phyloP scores from a whole-genome alignment of 2,888 invertebrate genomes.

The Polylopha cassiicola region DNA sequence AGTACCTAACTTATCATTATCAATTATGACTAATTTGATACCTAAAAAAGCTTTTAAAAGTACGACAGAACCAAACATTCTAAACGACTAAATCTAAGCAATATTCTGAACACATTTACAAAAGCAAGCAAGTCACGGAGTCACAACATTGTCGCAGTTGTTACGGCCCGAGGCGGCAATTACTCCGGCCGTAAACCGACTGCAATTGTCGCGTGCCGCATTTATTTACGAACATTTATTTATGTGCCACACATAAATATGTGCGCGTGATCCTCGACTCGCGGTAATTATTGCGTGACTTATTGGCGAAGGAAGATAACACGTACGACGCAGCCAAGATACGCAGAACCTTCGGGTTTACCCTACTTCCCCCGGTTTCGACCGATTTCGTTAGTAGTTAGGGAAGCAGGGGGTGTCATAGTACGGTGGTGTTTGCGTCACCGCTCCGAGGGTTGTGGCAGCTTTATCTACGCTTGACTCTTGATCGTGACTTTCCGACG shows the following conservation, averaged over 20 bases:
- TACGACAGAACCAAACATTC: not conserved
- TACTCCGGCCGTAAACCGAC: constrained; percentile 44
- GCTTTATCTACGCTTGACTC: constrained; percentile 69
- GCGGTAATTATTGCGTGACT: constrained; percentile 76
- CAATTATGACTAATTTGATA: too few relatives aligned
- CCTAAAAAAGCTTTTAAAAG: too few relatives aligned
- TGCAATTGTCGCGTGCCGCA: constrained; percentile 56
- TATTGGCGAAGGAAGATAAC: constrained; percentile 73
- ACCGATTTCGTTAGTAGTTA: constrained; percentile 12
- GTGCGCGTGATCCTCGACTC: constrained; percentile 60
- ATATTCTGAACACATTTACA: constrained; percentile 1
- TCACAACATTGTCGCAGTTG: constrained; percentile 32
- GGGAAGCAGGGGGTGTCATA: constrained; percentile 34
- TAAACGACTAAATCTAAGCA: not conserved
- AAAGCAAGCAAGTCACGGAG: constrained; percentile 29
- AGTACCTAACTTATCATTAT: not conserved
- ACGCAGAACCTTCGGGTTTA: constrained; percentile 34
- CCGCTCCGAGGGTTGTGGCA: constrained; percentile 58
- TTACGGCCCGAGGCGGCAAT: constrained; percentile 46
- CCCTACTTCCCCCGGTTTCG: constrained; percentile 9
- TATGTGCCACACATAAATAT: constrained; percentile 66
- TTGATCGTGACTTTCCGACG: constrained; percentile 72
- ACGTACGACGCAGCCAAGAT: constrained; percentile 55
- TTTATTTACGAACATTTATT: constrained; percentile 55
- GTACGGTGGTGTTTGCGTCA: constrained; percentile 43